Evolutionary conservation across 2,797 vertebrate species (phyloP).

Genomic region (Scleropages formosus): DNA sequence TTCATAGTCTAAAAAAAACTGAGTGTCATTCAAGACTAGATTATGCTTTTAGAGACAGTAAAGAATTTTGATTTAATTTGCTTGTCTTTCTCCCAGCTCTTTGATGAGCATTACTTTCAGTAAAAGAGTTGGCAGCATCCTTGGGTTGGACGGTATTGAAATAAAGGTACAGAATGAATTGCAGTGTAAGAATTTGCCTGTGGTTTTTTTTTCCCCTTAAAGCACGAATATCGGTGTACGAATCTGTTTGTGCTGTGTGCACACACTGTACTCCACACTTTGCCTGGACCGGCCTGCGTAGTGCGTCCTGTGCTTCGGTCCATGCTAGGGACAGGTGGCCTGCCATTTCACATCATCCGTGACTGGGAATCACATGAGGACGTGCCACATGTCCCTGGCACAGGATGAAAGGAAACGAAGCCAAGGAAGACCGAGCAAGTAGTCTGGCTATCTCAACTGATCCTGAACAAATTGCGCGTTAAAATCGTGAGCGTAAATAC

Average conservation of each 20-base stretch:
- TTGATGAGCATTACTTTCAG: conserved; percentile 8
- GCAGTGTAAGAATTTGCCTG: background rate
- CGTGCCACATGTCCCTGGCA: background rate
- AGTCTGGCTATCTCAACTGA: background rate
- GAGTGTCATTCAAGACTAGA: background rate
- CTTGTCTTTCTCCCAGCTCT: conserved; percentile 18
- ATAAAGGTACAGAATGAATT: background rate
- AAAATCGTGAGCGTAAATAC: background rate
- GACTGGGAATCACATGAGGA: background rate
- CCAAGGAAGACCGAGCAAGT: background rate
- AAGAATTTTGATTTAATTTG: conserved; percentile 18
- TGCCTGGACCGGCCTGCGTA: background rate
- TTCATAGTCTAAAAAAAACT: too few relatives aligned
- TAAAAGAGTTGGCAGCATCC: background rate
- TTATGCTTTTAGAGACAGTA: background rate
- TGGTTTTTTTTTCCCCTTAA: background rate
- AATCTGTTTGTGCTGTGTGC: too few relatives aligned
- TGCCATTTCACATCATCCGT: background rate
- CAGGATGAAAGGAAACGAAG: background rate
- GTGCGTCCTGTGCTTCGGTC: background rate
- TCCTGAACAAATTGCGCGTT: background rate
- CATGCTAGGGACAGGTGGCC: conserved; percentile 11
- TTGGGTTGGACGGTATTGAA: background rate
- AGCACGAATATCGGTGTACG: background rate
- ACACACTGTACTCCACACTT: background rate